Base-by-base conservation (phyloP, 2,797 vertebrate species). In the Eupleurogrammus muticus region DNA sequence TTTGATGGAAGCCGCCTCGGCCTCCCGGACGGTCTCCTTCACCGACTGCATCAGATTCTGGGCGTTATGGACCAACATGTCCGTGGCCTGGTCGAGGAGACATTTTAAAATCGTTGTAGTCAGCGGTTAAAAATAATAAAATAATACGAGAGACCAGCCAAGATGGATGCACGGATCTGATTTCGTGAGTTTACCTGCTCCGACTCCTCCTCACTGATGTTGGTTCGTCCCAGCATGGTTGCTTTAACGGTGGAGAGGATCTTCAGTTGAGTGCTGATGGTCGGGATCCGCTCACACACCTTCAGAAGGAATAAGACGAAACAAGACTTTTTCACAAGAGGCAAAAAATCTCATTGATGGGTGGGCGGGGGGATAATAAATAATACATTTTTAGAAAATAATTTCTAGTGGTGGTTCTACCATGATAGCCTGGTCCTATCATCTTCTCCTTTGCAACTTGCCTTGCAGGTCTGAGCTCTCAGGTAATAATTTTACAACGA, bases 11-110 rank as follows among this genome's bases (percentile, higher is more conserved):
- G 98, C 98, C 5, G 98, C 98, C 86, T 99, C 98, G 17, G 98
- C 98, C 90, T 99, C 98, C 90, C 98, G 92, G 73, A 99, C 98
- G 0, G 98, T 99, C 93, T 99, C 98, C 93, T 99, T 99, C 82
- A 99, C 98, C 0, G 98, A 99, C 90, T 98, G 98, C 98, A 99
- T 99, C 69, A 99, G 94, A 87, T 99, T 99, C 94, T 99, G 98
- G 34, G 98, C 98, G 0, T 99, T 99, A 58, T 99, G 98, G 75
- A 99, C 98, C 93, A 99, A 84, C 98, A 99, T 99, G 73, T 99
- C 97, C 0, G 98, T 99, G 78, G 98, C 98, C 98, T 99, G 92
- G 28, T 52, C 55, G 59, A 66, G 52, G 23, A 62, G 59, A 80
- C 6, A 36, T 49, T 14, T 3, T 2, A 11, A 59, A 34, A 14